Evolutionary conservation across 2,113 vertebrate genomes (phyloP).

Genomic region (Mixornis gularis): DNA sequence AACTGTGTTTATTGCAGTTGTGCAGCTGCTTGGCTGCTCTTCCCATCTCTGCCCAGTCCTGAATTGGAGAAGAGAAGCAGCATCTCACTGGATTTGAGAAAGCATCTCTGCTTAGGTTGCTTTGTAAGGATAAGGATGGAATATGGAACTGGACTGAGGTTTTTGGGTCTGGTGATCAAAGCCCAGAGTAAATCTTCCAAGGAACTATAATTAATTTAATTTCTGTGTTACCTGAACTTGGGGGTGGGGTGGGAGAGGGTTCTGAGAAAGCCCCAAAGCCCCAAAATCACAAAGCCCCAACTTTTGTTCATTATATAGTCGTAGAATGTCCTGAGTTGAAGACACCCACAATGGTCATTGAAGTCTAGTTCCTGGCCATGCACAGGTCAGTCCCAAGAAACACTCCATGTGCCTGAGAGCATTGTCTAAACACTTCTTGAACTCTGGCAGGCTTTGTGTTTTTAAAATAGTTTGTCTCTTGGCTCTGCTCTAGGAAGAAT

Average conservation of each 20-base stretch:
- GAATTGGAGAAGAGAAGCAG: background rate
- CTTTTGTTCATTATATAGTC: background rate
- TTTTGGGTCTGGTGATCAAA: background rate
- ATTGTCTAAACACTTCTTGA: background rate
- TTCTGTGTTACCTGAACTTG: background rate
- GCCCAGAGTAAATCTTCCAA: background rate
- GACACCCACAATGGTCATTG: background rate
- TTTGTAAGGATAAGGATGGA: background rate
- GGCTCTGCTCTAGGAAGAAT: background rate
- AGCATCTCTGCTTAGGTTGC: background rate
- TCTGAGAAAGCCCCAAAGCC: no score
- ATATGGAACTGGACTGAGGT: background rate
- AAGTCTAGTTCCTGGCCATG: background rate
- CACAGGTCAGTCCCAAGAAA: background rate
- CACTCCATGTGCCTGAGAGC: background rate
- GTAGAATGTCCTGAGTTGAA: background rate
- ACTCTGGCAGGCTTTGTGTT: background rate
- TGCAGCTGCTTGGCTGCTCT: background rate
- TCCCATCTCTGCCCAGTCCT: background rate
- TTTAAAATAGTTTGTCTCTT: background rate
- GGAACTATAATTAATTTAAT: background rate
- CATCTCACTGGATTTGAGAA: background rate
- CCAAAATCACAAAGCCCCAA: background rate
- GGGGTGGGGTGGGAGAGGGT: rapidly evolving
- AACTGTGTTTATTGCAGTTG: rapidly evolving